These are phyloP conservation scores for Abscondita cerata DNA, from an alignment of 2,888 invertebrate genomes.

Conservation along the genomic window DNA sequence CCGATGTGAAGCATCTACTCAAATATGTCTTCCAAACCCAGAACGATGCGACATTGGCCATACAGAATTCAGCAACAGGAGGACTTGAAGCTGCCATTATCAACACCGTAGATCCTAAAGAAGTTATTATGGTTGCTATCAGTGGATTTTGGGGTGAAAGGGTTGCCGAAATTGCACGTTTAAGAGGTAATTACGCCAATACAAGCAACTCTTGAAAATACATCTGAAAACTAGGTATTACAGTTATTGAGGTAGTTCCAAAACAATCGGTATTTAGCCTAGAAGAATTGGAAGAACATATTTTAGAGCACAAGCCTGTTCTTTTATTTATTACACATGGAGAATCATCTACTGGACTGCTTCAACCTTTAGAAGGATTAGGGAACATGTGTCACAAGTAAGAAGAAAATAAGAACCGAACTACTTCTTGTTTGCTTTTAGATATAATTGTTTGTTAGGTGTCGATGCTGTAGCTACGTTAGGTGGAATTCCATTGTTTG, in stretches of 20 bases:
- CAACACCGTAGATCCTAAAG: constrained; percentile 77
- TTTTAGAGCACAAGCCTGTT: constrained; percentile 68
- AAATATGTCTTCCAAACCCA: constrained; percentile 84
- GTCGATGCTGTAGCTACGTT: constrained; percentile 78
- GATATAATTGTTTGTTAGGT: constrained; percentile 67
- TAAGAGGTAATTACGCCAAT: constrained; percentile 62
- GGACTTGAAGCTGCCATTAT: constrained; percentile 81
- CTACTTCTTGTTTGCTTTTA: too few species aligned
- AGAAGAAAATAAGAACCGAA: too few species aligned
- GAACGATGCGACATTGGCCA: constrained; percentile 75
- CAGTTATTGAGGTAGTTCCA: constrained; percentile 35
- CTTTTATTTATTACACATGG: constrained; percentile 84
- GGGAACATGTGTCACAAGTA: constrained; percentile 79
- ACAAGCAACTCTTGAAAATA: neutral
- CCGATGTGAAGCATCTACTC: constrained; percentile 65
- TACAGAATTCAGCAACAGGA: constrained; percentile 75
- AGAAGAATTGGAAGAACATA: constrained; percentile 67
- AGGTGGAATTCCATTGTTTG: constrained; percentile 70
- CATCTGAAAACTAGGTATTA: constrained; percentile 29
- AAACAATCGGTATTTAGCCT: constrained; percentile 58
- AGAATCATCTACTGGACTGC: constrained; percentile 82
- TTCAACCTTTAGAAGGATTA: constrained; percentile 77
- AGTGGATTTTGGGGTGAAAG: constrained; percentile 84
- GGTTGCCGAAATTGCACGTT: constrained; percentile 72
- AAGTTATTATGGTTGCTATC: constrained; percentile 73